These are phyloP conservation scores for Yponomeuta plumbellus DNA, from an alignment of 2,888 invertebrate species.

Conservation along the genomic window DNA sequence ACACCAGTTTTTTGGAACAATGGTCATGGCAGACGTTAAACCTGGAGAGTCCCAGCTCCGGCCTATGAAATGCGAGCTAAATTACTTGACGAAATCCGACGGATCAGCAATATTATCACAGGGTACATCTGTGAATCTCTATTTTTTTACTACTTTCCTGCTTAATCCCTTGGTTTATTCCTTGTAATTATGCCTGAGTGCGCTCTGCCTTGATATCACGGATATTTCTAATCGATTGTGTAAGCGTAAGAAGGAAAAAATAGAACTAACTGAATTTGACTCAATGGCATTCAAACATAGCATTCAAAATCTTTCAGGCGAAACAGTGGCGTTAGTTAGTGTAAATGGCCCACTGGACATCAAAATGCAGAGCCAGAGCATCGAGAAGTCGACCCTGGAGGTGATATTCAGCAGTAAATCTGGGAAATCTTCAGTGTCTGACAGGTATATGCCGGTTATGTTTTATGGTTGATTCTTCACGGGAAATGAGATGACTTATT, in stretches of 20 bases:
- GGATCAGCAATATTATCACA: constrained; percentile 87
- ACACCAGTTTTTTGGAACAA: background rate
- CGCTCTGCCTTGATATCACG: background rate
- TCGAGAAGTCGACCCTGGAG: constrained; percentile 88
- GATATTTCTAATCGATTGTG: background rate
- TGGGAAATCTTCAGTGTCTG: constrained; percentile 79
- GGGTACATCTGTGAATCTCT: constrained; percentile 74
- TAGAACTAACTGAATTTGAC: too few species aligned
- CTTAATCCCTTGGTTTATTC: background rate
- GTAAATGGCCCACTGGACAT: constrained; percentile 91
- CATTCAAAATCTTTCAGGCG: constrained; percentile 80
- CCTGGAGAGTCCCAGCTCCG: constrained; percentile 36
- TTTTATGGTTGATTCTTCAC: background rate
- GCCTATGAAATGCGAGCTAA: constrained; percentile 82
- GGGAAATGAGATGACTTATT: background rate
- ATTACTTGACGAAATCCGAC: constrained; percentile 84
- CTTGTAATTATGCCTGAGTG: background rate
- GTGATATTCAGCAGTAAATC: constrained; percentile 85
- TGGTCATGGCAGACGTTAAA: background rate
- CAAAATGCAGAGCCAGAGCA: constrained; percentile 83
- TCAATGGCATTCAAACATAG: too few species aligned
- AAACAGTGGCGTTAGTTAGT: constrained; percentile 85
- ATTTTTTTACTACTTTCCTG: constrained; percentile 4
- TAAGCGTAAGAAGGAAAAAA: background rate
- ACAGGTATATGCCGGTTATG: constrained; percentile 42